Evolutionary conservation across 2,113 vertebrate species (phyloP), one percentile per base, ranked within the genome.

Genomic region (Centropristis striata): DNA sequence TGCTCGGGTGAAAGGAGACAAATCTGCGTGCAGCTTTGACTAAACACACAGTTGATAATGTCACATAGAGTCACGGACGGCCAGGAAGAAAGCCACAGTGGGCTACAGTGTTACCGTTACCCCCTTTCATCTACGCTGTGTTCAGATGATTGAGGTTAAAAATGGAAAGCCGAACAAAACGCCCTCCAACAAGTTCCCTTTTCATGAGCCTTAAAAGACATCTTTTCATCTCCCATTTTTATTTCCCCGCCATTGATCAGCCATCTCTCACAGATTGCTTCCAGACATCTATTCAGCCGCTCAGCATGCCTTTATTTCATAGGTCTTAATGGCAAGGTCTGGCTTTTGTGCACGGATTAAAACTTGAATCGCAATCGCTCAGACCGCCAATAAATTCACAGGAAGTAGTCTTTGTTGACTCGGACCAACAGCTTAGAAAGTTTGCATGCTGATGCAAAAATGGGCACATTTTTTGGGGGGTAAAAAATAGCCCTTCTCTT

Each of bases 191-290:
- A 71, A 82, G 68, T 75, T 80, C 50, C 72, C 86, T 49, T 90
- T 93, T 91, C 88, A 92, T 84, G 79, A 85, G 84, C 81, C 67
- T 87, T 90, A 76, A 88, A 90, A 91, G 88, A 88, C 86, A 69
- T 86, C 85, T 89, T 93, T 93, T 90, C 90, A 91, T 91, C 88
- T 86, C 71, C 81, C 68, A 64, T 86, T 87, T n/a, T 85, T 71
- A 84, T 83, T 87, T 84, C 78, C 71, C 55, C 8, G 57, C 85
- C 84, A 90, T 90, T 91, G 91, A 92, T 92, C 91, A 86, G 85
- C 80, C 88, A 41, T 88, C 83, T 85, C 59, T 90, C 83, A 79
- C 65, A 84, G 82, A 84, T 88, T 79, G 88, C 88, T 90, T 85
- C 88, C 88, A 91, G 89, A 89, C 90, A 71, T 79, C 81, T 78